Evolutionary conservation across 2,888 invertebrate genomes (phyloP).

Genomic region (Amblyteles armatorius): DNA sequence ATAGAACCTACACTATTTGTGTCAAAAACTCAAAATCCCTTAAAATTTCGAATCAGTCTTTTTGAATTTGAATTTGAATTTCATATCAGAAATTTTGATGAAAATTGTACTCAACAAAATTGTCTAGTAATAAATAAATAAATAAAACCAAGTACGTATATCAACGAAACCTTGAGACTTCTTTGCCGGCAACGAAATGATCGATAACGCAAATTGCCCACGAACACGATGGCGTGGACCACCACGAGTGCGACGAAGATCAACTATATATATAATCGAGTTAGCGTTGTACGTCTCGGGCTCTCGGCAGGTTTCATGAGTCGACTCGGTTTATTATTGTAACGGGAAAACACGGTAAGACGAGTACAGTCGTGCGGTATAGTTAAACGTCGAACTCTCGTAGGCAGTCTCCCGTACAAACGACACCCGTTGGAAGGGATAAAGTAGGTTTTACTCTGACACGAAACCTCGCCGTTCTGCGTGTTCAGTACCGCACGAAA

Average conservation of each 20-base stretch:
- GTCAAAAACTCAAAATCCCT: too few species aligned
- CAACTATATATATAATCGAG: neutral
- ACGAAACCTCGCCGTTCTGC: neutral
- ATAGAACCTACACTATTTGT: too few species aligned
- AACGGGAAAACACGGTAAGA: neutral
- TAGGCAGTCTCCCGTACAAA: neutral
- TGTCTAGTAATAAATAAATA: neutral
- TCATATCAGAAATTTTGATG: too few species aligned
- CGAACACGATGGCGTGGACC: slow-evolving; percentile 1
- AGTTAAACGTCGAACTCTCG: slow-evolving; percentile 3
- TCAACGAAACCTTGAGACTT: neutral
- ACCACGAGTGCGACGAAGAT: neutral
- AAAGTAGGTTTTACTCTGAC: neutral
- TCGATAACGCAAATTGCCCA: neutral
- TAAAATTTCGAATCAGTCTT: too few species aligned
- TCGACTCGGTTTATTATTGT: neutral
- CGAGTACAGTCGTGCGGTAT: neutral
- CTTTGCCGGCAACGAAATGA: neutral
- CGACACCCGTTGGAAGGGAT: neutral
- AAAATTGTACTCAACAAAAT: too few species aligned
- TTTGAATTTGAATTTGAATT: too few species aligned
- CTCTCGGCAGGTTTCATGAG: neutral
- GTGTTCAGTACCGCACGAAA: neutral
- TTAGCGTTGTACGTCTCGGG: neutral
- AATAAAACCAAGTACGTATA: neutral